Base-by-base conservation (phyloP, 2,888 invertebrate genomes). In the Carpatolechia fugitivella region DNA sequence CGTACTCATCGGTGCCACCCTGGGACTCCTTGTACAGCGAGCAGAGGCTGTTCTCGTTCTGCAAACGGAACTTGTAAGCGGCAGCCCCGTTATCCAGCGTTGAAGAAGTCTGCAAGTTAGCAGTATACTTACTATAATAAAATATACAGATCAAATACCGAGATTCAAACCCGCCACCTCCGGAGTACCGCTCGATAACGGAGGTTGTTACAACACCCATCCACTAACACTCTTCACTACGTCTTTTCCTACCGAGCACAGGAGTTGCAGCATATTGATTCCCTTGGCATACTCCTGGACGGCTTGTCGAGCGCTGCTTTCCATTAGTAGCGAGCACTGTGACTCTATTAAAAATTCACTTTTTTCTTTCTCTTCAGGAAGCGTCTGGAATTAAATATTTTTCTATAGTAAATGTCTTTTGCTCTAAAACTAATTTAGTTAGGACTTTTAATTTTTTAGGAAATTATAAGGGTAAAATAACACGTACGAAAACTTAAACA, bases 261-360 rank as follows among this genome's bases (percentile, higher is more conserved):
- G 59, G n/a, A 79, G 58, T 4, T 69, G 70, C 14, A 79, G 69
- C 52, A 77, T 61, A 52, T 81, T 74, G 16, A 70, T 60, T 10
- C 63, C 65, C 58, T 65, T 74, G 1, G 66, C 58, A 56, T 64
- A 68, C 20, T 78, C 68, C 1, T 59, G 64, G 14, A 64, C 60
- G 11, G 75, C 70, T n/a, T 72, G 63, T 1, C 81, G 74, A 8
- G 65, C 59, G 1, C 81, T 77, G 53, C 80, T 85, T 54, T 82
- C 80, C 76, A 81, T 66, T 72, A 84, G 64, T n/a, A 89, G 66
- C 0, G 88, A 88, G 65, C 88, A 87, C 60, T 84, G 74, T 0
- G 89, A 85, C 48, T 79, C 83, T 0, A 85, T 61, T 10, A 76
- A 46, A 51, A 88, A 89, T 49, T 83, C 81, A 41, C 73, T 81